A percentile compares a stretch with the other conserved stretches of the same genome.
Conservation (phyloP, 2,888 invertebrate genomes). For the Aporophyla lueneburgensis region DNA sequence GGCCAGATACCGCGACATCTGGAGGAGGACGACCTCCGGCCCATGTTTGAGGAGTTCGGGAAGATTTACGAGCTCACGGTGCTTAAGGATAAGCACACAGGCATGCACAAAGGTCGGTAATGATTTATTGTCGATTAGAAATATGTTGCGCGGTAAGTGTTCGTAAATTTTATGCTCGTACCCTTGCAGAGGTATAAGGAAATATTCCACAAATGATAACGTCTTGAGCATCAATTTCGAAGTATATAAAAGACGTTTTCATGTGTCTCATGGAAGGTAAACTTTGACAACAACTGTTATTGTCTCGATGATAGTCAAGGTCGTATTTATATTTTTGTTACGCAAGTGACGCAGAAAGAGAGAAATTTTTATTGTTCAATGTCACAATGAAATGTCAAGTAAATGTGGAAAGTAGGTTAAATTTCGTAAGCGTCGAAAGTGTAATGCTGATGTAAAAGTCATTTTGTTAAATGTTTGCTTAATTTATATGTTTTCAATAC, state of each 20-base stretch:
- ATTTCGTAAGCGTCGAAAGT: slow-evolving; percentile 24
- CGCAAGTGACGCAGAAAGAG: slow-evolving; percentile 26
- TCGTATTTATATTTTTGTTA: slow-evolving; percentile 40
- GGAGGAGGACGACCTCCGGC: slow-evolving; percentile 96
- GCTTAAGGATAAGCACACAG: slow-evolving; percentile 98
- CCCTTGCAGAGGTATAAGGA: slow-evolving; percentile 26
- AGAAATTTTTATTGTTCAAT: slow-evolving; percentile 47
- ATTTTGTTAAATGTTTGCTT: background rate
- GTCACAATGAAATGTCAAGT: slow-evolving; percentile 43
- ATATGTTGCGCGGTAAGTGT: slow-evolving; percentile 52
- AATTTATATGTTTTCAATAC: background rate
- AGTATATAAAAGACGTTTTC: slow-evolving; percentile 18
- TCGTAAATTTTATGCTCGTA: slow-evolving; percentile 48
- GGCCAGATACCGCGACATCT: slow-evolving; percentile 98
- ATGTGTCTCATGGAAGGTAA: slow-evolving; percentile 20
- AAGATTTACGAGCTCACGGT: slow-evolving; percentile 98
- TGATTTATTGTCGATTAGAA: slow-evolving; percentile 67
- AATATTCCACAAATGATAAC: slow-evolving; percentile 30
- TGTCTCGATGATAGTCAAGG: slow-evolving; percentile 43
- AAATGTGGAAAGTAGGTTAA: slow-evolving; percentile 18
- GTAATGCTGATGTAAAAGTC: background rate
- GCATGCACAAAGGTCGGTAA: slow-evolving; percentile 97
- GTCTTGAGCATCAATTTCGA: slow-evolving; percentile 4
- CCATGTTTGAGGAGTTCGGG: slow-evolving; percentile 98
- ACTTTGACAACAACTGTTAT: slow-evolving; percentile 47